Percentiles rank a stretch among this genome's conserved stretches.
Evolutionary conservation across 2,113 vertebrate genomes (phyloP).

Genomic region (Mola mola): DNA sequence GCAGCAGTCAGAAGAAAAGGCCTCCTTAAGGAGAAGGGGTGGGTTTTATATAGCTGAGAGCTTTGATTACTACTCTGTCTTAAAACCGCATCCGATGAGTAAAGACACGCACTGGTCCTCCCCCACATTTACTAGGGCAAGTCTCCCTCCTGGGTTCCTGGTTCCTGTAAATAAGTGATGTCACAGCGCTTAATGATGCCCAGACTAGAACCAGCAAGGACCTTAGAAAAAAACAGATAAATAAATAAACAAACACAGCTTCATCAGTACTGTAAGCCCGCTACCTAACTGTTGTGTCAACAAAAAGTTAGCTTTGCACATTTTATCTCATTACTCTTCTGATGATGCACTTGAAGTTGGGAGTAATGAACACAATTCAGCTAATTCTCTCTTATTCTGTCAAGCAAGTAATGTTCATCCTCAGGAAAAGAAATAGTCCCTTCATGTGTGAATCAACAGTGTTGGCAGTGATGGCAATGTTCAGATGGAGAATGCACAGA

Average conservation of each 20-base stretch:
- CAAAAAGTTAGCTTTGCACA: constrained; percentile 25
- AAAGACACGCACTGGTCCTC: constrained; percentile 73
- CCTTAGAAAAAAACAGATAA: constrained; percentile 32
- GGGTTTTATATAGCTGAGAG: constrained; percentile 76
- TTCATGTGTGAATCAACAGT: constrained; percentile 35
- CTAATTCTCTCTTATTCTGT: no score
- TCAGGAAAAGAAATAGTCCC: not conserved
- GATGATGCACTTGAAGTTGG: constrained; percentile 12
- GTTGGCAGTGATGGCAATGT: constrained; percentile 21
- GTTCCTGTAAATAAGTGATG: constrained; percentile 85
- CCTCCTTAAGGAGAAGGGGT: constrained; percentile 70
- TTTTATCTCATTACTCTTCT: constrained; percentile 3
- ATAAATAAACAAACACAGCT: constrained; percentile 44
- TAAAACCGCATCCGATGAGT: constrained; percentile 85
- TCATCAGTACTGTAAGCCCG: constrained; percentile 42
- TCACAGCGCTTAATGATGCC: constrained; percentile 78
- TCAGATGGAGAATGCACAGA: constrained; percentile 5
- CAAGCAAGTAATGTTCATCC: constrained; percentile 25
- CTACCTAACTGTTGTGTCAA: constrained; percentile 36
- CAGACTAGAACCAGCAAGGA: constrained; percentile 64
- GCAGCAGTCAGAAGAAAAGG: constrained; percentile 67
- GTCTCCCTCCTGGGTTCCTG: constrained; percentile 79
- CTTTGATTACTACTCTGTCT: constrained; percentile 78
- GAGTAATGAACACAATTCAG: constrained; percentile 2
- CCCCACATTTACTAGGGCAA: constrained; percentile 78